Evolutionary conservation across 1,140 invertebrate species (phyloP).

Genomic region (Drosophila obscura): DNA sequence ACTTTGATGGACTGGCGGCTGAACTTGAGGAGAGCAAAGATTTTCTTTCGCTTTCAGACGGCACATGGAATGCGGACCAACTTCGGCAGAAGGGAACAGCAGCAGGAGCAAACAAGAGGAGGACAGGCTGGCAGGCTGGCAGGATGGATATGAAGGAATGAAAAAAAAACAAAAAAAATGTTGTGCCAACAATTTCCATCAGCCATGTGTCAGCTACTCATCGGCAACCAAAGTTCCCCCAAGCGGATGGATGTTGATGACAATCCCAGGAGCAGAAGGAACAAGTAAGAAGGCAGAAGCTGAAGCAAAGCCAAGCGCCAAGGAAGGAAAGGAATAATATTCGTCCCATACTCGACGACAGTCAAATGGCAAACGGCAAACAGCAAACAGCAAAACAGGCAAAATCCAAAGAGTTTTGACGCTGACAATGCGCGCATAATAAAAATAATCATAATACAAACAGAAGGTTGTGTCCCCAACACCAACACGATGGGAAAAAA

Average conservation of each 20-base stretch:
- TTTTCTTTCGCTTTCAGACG: too few relatives aligned
- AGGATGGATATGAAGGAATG: too few relatives aligned
- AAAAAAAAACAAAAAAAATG: too few relatives aligned
- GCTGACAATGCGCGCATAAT: conserved; percentile 34
- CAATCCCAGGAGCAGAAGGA: conserved; percentile 9
- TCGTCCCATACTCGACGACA: not conserved
- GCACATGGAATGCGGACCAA: conserved; percentile 8
- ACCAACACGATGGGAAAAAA: not conserved
- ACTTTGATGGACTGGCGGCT: not conserved
- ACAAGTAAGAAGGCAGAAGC: not conserved
- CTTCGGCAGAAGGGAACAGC: not conserved
- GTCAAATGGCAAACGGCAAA: conserved; percentile 22
- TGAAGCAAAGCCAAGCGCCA: not conserved
- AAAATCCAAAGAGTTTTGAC: conserved; percentile 30
- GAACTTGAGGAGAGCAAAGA: conserved; percentile 6
- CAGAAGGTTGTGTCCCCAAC: conserved; percentile 6
- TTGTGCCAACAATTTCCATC: too few relatives aligned
- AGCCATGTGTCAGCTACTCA: too few relatives aligned
- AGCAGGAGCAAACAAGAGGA: not conserved
- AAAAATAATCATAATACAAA: conserved; percentile 40
- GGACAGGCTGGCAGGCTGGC: not conserved
- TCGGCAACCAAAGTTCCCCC: not conserved
- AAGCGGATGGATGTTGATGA: conserved; percentile 16
- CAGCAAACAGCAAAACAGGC: too few relatives aligned
- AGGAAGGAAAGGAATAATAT: not conserved